Evolutionary conservation across 2,888 invertebrate genomes (phyloP).

Genomic region (Carterocephalus palaemon): DNA sequence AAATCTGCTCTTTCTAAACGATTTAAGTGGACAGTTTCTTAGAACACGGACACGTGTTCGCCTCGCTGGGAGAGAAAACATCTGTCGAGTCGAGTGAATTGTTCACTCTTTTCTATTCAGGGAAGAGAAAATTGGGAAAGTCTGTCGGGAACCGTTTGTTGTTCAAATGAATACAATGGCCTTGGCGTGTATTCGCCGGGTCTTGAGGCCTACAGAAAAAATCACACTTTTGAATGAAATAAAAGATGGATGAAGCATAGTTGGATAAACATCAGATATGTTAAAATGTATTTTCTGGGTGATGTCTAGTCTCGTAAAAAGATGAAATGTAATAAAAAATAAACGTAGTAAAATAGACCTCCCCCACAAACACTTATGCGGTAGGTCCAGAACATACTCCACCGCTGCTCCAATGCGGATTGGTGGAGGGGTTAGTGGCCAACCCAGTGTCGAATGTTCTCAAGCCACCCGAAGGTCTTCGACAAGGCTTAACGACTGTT

Average conservation of each 20-base stretch:
- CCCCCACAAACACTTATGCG: too few species aligned
- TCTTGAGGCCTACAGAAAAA: constrained; percentile 13
- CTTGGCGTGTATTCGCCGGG: constrained; percentile 12
- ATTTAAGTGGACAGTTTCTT: constrained; percentile 14
- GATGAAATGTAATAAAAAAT: too few species aligned
- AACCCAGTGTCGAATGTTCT: too few species aligned
- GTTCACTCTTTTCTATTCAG: constrained; percentile 22
- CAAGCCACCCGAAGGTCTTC: too few species aligned
- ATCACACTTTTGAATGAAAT: constrained; percentile 8
- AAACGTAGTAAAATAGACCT: too few species aligned
- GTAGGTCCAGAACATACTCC: too few species aligned
- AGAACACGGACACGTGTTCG: constrained; percentile 25
- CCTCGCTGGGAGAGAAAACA: constrained; percentile 23
- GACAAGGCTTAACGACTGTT: too few species aligned
- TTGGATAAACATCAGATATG: constrained; percentile 7
- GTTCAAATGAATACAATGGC: constrained; percentile 22
- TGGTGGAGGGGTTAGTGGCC: too few species aligned
- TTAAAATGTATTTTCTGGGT: too few species aligned
- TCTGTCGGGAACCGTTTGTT: constrained; percentile 13
- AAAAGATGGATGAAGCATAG: constrained; percentile 21
- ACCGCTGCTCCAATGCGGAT: too few species aligned
- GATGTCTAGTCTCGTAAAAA: too few species aligned
- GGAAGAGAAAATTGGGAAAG: constrained; percentile 26
- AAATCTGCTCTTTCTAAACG: constrained; percentile 1
- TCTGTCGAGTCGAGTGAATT: constrained; percentile 20